Evolutionary conservation across 2,113 vertebrate species (phyloP).

Genomic region (Romanogobio albipinnatus): DNA sequence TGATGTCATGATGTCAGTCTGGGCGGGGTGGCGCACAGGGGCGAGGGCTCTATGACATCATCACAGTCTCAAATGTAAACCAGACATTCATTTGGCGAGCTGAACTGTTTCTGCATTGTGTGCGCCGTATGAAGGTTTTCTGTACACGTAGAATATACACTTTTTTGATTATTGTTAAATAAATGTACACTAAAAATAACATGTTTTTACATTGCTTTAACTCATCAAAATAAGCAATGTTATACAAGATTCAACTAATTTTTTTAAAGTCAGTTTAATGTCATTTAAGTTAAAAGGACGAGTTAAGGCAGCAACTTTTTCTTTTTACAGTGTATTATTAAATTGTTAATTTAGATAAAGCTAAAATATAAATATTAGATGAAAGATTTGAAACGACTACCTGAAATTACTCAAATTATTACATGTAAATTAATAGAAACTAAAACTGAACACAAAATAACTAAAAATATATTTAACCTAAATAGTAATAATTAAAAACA

Average conservation of each 20-base stretch:
- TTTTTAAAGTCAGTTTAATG: too few relatives aligned
- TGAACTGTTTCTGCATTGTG: neutral
- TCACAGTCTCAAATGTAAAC: constrained; percentile 53
- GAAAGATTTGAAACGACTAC: neutral
- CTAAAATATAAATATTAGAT: neutral
- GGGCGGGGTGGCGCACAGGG: constrained; percentile 36
- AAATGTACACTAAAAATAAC: too few relatives aligned
- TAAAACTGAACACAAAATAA: neutral
- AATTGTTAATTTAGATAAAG: neutral
- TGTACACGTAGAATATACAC: too few relatives aligned
- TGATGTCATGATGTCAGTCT: constrained; percentile 52
- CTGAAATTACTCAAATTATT: neutral
- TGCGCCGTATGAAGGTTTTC: too few relatives aligned
- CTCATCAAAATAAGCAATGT: too few relatives aligned
- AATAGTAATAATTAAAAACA: neutral
- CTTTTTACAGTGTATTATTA: too few relatives aligned
- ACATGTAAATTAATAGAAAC: neutral
- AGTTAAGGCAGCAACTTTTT: too few relatives aligned
- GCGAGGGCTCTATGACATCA: constrained; percentile 53
- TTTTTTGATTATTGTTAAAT: too few relatives aligned
- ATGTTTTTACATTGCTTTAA: too few relatives aligned
- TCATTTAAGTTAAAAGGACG: too few relatives aligned
- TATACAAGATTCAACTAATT: too few relatives aligned
- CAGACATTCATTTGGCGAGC: constrained; percentile 30
- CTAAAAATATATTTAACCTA: neutral